Evolutionary conservation across 2,797 vertebrate species (phyloP).

Genomic region (Acrossocheilus fasciatus): DNA sequence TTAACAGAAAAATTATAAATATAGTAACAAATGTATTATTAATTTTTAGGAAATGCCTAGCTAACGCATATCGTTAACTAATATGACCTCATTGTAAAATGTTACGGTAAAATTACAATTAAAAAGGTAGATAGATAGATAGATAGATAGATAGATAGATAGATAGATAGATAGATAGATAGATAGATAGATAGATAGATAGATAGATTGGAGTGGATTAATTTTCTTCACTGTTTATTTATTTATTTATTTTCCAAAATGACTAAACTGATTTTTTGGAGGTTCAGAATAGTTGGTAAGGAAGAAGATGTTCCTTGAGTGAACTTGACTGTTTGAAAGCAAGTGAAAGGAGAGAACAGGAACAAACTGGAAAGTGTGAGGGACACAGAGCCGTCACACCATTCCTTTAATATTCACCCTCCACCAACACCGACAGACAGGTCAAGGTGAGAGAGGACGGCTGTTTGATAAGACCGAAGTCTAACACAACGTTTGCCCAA

Average conservation of each 20-base stretch:
- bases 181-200: background rate
- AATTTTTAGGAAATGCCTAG: background rate
- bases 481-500: constrained; percentile 55
- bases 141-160: too few relatives aligned
- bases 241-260: background rate
- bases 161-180: background rate
- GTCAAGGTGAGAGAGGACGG: constrained; percentile 55
- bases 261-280: background rate
- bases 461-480: constrained; percentile 56
- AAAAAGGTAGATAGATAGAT: too few relatives aligned
- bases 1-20: background rate
- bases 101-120: background rate
- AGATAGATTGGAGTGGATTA: too few relatives aligned
- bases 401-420: constrained; percentile 21
- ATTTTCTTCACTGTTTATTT: too few relatives aligned
- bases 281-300: background rate
- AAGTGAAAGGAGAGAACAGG: constrained; percentile 15
- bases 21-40: background rate
- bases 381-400: constrained; percentile 28
- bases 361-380: constrained; percentile 45
- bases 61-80: background rate
- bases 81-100: background rate
- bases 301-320: background rate
- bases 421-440: constrained; percentile 47
- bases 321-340: background rate